phyloP scores from a whole-genome alignment of 2,113 vertebrate species.

The Brachypteracias leptosomus region DNA sequence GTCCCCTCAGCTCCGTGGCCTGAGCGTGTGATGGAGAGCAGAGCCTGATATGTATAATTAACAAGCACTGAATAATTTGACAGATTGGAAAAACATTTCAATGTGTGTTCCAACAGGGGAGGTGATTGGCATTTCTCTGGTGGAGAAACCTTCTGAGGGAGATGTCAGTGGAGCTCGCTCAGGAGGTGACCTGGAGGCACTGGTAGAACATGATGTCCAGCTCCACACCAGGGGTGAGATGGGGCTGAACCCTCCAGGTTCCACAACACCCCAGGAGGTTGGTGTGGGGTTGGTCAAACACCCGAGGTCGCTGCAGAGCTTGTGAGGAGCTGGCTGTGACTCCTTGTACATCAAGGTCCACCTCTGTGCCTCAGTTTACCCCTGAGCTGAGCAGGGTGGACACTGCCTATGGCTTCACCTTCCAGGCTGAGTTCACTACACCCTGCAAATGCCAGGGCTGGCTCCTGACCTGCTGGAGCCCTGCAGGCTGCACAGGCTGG shows the following conservation, averaged over 20 bases:
- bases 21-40: neutral
- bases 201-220: fast-evolving
- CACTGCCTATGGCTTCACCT: neutral
- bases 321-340: neutral
- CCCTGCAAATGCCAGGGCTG: neutral
- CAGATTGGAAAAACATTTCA: neutral
- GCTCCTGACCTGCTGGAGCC: neutral
- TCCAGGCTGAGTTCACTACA: neutral
- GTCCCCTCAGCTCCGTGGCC: neutral
- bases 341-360: neutral
- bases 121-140: neutral
- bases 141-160: neutral
- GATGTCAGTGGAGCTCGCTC: fast-evolving
- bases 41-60: neutral
- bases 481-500: neutral
- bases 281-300: fast-evolving
- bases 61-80: neutral
- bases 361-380: neutral
- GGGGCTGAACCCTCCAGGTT: neutral
- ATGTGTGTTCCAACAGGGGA: neutral
- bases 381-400: neutral
- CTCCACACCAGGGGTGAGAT: no score
- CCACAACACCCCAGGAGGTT: neutral
- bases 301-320: neutral
- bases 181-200: fast-evolving